Percentiles rank a stretch among this genome's conserved stretches.
Evolutionary conservation across 2,888 invertebrate species (phyloP).

Genomic region (Furcula furcula): DNA sequence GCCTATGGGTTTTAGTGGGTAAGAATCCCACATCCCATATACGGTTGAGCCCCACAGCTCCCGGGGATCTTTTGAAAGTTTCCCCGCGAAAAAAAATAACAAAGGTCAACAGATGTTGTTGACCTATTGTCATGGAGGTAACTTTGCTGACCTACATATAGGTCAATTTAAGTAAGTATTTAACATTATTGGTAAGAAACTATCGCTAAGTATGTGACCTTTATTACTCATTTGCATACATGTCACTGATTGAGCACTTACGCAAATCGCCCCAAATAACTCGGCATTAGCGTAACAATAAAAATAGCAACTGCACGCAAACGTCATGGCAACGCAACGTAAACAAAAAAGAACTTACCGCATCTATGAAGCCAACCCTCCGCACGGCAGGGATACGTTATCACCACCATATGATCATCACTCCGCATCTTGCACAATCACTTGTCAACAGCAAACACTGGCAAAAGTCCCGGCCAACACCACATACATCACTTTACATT

Average conservation of each 20-base stretch:
- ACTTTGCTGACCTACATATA: not conserved
- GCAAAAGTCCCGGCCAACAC: conserved; percentile 24
- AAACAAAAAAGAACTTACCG: conserved; percentile 47
- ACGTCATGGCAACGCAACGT: conserved; percentile 7
- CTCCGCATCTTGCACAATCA: conserved; percentile 59
- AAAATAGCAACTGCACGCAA: conserved; percentile 39
- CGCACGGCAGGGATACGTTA: conserved; percentile 69
- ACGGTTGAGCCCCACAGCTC: too few species aligned
- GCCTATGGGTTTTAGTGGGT: too few species aligned
- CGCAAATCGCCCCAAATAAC: conserved; percentile 68
- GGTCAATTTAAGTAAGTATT: too few species aligned
- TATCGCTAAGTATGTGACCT: conserved; percentile 43
- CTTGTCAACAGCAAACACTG: conserved; percentile 41
- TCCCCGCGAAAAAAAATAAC: too few species aligned
- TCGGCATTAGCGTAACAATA: conserved; percentile 44
- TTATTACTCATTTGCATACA: conserved; percentile 39
- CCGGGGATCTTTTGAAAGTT: too few species aligned
- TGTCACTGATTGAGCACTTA: conserved; percentile 58
- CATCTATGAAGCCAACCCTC: conserved; percentile 77
- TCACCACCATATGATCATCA: conserved; percentile 50
- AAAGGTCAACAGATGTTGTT: too few species aligned
- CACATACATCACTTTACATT: conserved; percentile 44
- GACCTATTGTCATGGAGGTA: not conserved
- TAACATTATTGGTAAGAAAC: too few species aligned
- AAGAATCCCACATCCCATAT: too few species aligned